Conservation (phyloP, 2,888 invertebrate genomes). For the Trichopoda pennipes region DNA sequence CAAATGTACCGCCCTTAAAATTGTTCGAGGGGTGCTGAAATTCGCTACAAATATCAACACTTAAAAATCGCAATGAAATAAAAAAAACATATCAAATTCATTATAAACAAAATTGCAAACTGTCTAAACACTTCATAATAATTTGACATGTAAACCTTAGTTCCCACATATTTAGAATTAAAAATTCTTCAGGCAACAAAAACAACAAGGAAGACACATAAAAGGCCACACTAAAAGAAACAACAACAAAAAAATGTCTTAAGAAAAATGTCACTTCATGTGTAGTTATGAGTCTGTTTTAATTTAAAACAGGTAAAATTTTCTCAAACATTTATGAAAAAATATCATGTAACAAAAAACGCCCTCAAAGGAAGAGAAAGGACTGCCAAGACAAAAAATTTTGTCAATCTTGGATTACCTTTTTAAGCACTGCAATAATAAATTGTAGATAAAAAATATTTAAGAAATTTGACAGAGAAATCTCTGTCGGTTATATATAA, state of each 20-base stretch:
- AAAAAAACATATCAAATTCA: slow-evolving; percentile 54
- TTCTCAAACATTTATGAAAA: slow-evolving; percentile 21
- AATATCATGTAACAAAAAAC: slow-evolving; percentile 59
- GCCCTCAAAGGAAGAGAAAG: slow-evolving; percentile 37
- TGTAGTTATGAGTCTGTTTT: neutral
- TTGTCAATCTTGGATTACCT: slow-evolving; percentile 68
- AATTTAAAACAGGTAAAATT: slow-evolving; percentile 48
- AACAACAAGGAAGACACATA: neutral
- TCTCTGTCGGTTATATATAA: slow-evolving; percentile 15
- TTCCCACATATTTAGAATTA: slow-evolving; percentile 74
- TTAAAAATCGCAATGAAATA: neutral
- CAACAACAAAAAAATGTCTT: neutral
- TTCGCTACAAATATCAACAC: neutral
- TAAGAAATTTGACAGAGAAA: neutral
- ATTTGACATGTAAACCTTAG: slow-evolving; percentile 78
- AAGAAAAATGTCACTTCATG: slow-evolving; percentile 47
- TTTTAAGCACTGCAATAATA: slow-evolving; percentile 12
- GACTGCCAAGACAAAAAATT: slow-evolving; percentile 28
- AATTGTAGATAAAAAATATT: slow-evolving; percentile 1
- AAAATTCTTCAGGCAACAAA: neutral
- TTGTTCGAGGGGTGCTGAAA: slow-evolving; percentile 36
- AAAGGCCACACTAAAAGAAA: slow-evolving; percentile 17
- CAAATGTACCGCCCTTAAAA: slow-evolving; percentile 43
- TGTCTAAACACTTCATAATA: slow-evolving; percentile 81
- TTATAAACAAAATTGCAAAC: slow-evolving; percentile 69